Conservation (phyloP, 1,140 invertebrate species). For the Trichogramma pretiosum region DNA sequence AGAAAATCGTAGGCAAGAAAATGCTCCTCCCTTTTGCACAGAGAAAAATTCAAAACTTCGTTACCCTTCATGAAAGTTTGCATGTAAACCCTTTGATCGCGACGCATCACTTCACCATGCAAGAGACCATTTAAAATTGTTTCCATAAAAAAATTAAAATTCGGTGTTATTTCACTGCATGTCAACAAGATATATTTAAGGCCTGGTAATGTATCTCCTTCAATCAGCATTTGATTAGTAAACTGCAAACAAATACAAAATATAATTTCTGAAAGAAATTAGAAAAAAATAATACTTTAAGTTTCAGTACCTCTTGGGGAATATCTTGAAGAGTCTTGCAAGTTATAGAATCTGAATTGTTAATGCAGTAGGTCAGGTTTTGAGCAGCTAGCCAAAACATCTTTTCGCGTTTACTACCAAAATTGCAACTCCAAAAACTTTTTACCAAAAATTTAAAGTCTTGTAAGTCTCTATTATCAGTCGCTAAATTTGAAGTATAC, state of each 20-base stretch:
- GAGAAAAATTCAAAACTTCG: neutral
- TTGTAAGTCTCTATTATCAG: conserved; percentile 13
- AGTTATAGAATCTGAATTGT: conserved; percentile 22
- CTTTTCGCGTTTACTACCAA: conserved; percentile 27
- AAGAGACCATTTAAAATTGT: conserved; percentile 26
- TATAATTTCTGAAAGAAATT: neutral
- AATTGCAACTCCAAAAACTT: conserved; percentile 27
- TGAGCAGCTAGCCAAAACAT: conserved; percentile 26
- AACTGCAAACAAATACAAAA: conserved; percentile 21
- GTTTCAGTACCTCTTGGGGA: conserved; percentile 20
- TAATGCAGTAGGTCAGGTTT: conserved; percentile 21
- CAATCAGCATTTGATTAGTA: conserved; percentile 22
- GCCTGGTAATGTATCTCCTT: conserved; percentile 24
- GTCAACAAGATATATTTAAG: conserved; percentile 28
- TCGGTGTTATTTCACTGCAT: conserved; percentile 15
- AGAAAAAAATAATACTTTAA: neutral
- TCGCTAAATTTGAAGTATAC: neutral
- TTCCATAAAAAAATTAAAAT: conserved; percentile 15
- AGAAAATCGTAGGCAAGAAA: conserved; percentile 12
- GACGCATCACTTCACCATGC: conserved; percentile 27
- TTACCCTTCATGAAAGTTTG: conserved; percentile 14
- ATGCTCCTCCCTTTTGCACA: neutral
- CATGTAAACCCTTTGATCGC: conserved; percentile 29
- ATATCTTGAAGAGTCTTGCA: conserved; percentile 5
- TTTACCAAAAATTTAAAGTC: conserved; percentile 22